Conservation (phyloP, 2,888 invertebrate genomes). For the Hypercompe scribonia region DNA sequence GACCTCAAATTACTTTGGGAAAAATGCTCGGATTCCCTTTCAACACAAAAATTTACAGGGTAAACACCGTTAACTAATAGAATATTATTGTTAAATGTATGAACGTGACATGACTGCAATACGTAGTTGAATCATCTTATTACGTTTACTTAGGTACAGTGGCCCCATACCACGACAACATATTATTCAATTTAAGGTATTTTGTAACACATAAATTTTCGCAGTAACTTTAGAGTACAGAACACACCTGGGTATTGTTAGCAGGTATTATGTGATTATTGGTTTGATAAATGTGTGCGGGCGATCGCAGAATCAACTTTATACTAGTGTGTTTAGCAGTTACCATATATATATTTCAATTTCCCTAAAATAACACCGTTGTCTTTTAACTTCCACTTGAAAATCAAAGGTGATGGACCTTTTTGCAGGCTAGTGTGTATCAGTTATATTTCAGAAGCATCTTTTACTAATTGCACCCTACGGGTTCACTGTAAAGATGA, state of each 20-base stretch:
- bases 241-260: conserved; percentile 2
- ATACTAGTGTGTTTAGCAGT: not conserved
- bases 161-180: not conserved
- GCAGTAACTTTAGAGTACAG: not conserved
- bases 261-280: not conserved
- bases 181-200: not conserved
- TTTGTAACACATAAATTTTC: conserved; percentile 1
- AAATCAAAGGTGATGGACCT: not conserved
- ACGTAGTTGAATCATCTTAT: not conserved
- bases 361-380: not conserved
- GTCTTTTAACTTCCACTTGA: not conserved
- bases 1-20: no score
- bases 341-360: not conserved
- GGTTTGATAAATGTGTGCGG: conserved; percentile 7
- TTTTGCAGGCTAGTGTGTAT: not conserved
- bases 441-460: not conserved
- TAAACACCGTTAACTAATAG: not conserved
- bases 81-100: not conserved
- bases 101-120: not conserved
- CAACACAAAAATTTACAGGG: not conserved
- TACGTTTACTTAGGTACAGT: not conserved
- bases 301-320: not conserved
- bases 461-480: not conserved
- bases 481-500: not conserved
- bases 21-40: not conserved